Conservation (phyloP, 2,888 invertebrate species). For the Eugnorisma glareosa region DNA sequence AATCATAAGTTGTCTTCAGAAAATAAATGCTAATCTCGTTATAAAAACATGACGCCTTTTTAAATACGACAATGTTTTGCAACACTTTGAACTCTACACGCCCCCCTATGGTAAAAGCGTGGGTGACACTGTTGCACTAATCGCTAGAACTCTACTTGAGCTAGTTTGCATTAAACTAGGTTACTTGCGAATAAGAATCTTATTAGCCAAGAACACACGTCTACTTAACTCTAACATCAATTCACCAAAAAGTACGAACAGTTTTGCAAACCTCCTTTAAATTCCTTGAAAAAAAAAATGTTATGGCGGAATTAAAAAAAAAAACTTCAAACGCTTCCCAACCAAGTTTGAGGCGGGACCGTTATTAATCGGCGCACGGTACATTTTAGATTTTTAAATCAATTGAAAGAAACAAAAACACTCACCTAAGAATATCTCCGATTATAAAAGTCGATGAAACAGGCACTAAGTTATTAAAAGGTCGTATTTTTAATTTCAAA, state of each 20-base stretch:
- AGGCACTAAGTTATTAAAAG: conserved; percentile 59
- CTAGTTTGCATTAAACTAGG: conserved; percentile 44
- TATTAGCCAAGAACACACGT: conserved; percentile 27
- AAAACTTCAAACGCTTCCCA: conserved; percentile 51
- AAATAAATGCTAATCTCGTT: conserved; percentile 10
- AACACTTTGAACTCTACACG: conserved; percentile 24
- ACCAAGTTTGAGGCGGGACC: conserved; percentile 48
- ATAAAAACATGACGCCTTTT: neutral
- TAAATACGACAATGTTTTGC: conserved; percentile 15
- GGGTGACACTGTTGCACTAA: conserved; percentile 56
- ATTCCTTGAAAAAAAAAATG: conserved; percentile 31
- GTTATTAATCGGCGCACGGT: conserved; percentile 53
- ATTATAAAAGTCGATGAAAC: conserved; percentile 48
- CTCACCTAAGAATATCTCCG: conserved; percentile 58
- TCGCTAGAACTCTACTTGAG: conserved; percentile 35
- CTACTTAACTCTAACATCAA: neutral
- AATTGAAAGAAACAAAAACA: conserved; percentile 33
- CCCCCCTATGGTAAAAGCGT: conserved; percentile 39
- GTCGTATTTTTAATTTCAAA: conserved; percentile 49
- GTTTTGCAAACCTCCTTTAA: conserved; percentile 1
- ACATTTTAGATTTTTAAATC: conserved; percentile 23
- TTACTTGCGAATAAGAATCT: conserved; percentile 40
- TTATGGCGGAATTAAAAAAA: conserved; percentile 43
- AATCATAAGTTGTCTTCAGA: neutral
- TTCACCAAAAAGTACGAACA: conserved; percentile 4